These are phyloP conservation scores for Hippocampus abdominalis DNA, from an alignment of 2,113 vertebrate species.

Conservation along the genomic window DNA sequence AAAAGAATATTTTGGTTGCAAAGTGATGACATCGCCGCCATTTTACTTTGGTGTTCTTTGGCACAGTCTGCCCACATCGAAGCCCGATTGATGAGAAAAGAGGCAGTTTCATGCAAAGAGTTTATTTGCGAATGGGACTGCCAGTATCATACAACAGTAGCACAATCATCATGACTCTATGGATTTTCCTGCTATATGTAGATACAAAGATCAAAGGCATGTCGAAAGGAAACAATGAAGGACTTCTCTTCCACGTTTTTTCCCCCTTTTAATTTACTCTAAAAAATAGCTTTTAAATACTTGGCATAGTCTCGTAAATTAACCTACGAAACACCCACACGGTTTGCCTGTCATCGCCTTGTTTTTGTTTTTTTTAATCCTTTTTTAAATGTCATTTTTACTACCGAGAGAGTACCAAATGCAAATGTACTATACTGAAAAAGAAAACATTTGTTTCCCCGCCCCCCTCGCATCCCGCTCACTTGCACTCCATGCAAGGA, in stretches of 20 bases:
- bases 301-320: conserved; percentile 75
- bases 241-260: conserved; percentile 32
- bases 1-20: no score
- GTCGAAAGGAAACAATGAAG: conserved; percentile 67
- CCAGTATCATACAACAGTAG: conserved; percentile 73
- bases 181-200: conserved; percentile 70
- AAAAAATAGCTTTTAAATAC: conserved; percentile 78
- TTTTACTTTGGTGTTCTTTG: not conserved
- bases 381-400: conserved; percentile 28
- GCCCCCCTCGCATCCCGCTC: conserved; percentile 53
- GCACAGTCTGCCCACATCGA: not conserved
- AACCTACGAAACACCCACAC: conserved; percentile 67
- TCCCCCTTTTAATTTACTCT: conserved; percentile 59
- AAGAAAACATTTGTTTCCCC: conserved; percentile 31
- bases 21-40: not conserved
- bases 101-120: conserved; percentile 71
- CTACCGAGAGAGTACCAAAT: conserved; percentile 66
- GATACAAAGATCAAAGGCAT: conserved; percentile 75
- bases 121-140: conserved; percentile 76
- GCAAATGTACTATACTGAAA: conserved; percentile 72
- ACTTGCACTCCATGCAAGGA: conserved; percentile 69
- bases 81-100: conserved; percentile 1
- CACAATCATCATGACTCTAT: conserved; percentile 69
- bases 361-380: conserved; percentile 21
- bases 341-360: conserved; percentile 56